phyloP scores from a whole-genome alignment of 2,113 vertebrate species.

The Calyptommatus sinebrachiatus region DNA sequence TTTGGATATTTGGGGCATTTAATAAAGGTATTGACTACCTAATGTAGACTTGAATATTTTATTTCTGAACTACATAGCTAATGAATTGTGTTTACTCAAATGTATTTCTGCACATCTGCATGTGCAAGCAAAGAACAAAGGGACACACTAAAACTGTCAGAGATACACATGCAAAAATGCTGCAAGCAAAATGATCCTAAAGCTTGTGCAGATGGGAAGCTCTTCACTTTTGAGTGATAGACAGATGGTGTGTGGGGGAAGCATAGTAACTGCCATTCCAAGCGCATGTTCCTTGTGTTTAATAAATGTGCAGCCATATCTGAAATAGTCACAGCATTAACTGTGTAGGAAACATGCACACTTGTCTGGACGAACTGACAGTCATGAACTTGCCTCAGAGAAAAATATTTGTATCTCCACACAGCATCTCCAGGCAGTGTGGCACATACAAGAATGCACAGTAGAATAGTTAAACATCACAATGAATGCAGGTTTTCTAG shows the following conservation, averaged over 20 bases:
- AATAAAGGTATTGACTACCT: too few species aligned
- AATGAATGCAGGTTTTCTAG: slow-evolving; percentile 44
- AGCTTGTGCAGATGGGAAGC: slow-evolving; percentile 14
- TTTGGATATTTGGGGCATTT: too few species aligned
- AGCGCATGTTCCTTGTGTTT: slow-evolving; percentile 16
- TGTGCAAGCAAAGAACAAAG: background rate
- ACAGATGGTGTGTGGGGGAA: slow-evolving; percentile 15
- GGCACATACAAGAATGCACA: slow-evolving; percentile 21
- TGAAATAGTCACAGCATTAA: slow-evolving; percentile 26
- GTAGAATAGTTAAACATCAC: slow-evolving; percentile 26
- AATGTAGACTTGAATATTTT: too few species aligned
- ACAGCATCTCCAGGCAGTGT: background rate
- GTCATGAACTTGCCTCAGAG: background rate
- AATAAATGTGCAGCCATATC: slow-evolving; percentile 17
- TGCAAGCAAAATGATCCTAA: background rate
- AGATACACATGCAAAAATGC: slow-evolving; percentile 5
- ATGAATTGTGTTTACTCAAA: background rate
- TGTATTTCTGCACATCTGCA: background rate
- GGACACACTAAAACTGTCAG: background rate
- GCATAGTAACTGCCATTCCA: slow-evolving; percentile 9
- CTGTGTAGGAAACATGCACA: slow-evolving; percentile 1
- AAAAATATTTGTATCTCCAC: slow-evolving; percentile 17
- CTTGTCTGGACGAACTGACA: background rate
- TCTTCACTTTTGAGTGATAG: slow-evolving; percentile 12
- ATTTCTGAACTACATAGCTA: too few species aligned